phyloP scores from a whole-genome alignment of 2,888 invertebrate species.

The Drosophila leonis region DNA sequence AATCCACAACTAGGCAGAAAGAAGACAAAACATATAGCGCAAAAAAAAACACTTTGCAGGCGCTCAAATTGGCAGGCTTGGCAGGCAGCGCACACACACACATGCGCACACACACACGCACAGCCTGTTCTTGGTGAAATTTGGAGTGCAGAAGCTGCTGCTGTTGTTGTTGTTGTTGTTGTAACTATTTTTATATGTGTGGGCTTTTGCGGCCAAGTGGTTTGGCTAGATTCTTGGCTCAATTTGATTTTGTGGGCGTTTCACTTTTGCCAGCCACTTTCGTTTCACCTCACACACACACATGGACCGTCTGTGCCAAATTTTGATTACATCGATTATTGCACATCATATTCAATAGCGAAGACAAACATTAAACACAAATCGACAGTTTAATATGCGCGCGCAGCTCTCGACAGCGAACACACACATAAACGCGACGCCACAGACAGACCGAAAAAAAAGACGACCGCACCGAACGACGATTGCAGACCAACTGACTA shows the following conservation, averaged over 20 bases:
- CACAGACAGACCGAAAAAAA: neutral
- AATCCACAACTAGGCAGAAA: constrained; percentile 54
- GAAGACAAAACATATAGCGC: constrained; percentile 9
- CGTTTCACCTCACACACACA: constrained; percentile 62
- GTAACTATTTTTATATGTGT: constrained; percentile 65
- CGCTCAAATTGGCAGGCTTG: constrained; percentile 58
- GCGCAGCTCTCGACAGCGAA: constrained; percentile 38
- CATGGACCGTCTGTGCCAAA: constrained; percentile 26
- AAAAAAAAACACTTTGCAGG: constrained; percentile 27
- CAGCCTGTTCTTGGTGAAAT: constrained; percentile 81
- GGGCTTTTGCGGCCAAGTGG: constrained; percentile 72
- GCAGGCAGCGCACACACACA: constrained; percentile 34
- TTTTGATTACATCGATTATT: constrained; percentile 40
- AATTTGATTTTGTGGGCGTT: constrained; percentile 70
- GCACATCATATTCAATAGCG: constrained; percentile 44
- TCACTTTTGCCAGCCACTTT: constrained; percentile 77
- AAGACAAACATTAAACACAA: constrained; percentile 33
- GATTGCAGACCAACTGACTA: constrained; percentile 64
- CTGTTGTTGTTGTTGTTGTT: constrained; percentile 37
- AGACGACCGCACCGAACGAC: constrained; percentile 49
- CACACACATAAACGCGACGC: neutral
- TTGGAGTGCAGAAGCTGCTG: constrained; percentile 45
- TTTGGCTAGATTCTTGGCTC: constrained; percentile 77
- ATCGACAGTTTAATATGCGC: constrained; percentile 39
- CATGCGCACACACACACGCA: neutral